Conservation (phyloP, 1,140 invertebrate species). For the Akabosia matsudoensis region DNA sequence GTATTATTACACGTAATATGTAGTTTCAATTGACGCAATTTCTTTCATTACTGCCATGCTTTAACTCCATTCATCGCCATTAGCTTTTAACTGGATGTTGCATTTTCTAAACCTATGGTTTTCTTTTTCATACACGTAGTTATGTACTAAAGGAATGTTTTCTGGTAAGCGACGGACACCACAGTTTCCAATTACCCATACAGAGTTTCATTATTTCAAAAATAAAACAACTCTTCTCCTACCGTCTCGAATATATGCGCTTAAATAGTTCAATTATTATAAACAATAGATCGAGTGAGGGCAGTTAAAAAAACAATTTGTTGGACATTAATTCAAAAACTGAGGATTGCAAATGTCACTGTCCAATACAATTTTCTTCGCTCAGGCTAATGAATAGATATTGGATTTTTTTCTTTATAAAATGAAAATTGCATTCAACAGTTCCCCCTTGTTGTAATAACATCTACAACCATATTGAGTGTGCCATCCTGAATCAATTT, state of each 20-base stretch:
- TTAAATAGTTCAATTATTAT: too few species aligned
- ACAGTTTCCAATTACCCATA: too few species aligned
- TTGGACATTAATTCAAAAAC: too few species aligned
- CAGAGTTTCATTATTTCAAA: too few species aligned
- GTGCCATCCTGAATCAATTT: not conserved
- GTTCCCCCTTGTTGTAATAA: not conserved
- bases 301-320: too few species aligned
- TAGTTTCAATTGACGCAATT: slow-evolving; percentile 6
- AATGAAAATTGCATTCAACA: not conserved
- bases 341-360: too few species aligned
- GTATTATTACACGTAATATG: slow-evolving; percentile 18
- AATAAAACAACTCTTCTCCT: too few species aligned
- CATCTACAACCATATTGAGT: not conserved
- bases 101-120: not conserved
- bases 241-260: too few species aligned
- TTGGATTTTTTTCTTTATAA: not conserved
- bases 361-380: too few species aligned
- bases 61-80: not conserved
- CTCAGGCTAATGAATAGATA: not conserved
- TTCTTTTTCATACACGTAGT: not conserved
- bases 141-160: too few species aligned
- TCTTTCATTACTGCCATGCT: not conserved
- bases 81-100: not conserved
- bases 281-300: too few species aligned
- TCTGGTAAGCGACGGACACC: too few species aligned